These are phyloP conservation scores for Brachirus orientalis DNA, from an alignment of 2,113 vertebrate genomes.

Conservation along the genomic window DNA sequence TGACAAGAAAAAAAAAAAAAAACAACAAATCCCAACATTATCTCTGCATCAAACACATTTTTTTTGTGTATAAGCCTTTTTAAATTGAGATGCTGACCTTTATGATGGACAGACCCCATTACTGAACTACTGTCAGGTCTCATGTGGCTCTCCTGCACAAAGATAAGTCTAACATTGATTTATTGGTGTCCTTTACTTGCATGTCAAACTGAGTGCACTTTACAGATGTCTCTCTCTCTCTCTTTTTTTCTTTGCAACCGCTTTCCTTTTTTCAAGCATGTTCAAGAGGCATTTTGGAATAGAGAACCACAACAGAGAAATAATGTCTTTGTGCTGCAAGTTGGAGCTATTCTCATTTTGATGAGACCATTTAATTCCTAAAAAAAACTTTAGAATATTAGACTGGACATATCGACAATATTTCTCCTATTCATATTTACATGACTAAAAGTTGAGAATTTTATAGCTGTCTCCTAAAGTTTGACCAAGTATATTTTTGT, in stretches of 20 bases:
- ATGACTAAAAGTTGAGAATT: too few species aligned
- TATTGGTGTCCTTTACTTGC: background rate
- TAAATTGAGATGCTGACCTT: slow-evolving; percentile 6
- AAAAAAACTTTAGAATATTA: background rate
- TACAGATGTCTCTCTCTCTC: background rate
- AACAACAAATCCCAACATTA: background rate
- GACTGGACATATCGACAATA: background rate
- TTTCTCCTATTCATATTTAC: too few species aligned
- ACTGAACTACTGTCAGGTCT: background rate
- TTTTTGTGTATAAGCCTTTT: background rate
- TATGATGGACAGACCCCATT: background rate
- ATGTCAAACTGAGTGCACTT: slow-evolving; percentile 1
- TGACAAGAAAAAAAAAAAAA: too few species aligned
- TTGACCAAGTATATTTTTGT: too few species aligned
- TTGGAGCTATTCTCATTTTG: background rate
- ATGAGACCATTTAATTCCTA: background rate
- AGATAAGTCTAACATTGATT: background rate
- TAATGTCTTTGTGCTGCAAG: background rate
- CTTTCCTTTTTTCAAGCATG: too few species aligned
- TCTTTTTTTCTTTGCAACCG: background rate
- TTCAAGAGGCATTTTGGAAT: too few species aligned
- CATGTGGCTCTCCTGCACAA: background rate
- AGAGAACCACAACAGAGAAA: background rate
- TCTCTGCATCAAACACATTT: background rate
- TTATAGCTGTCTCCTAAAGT: too few species aligned